Evolutionary conservation across 2,888 invertebrate species (phyloP).

Genomic region (Macrophya annulata): DNA sequence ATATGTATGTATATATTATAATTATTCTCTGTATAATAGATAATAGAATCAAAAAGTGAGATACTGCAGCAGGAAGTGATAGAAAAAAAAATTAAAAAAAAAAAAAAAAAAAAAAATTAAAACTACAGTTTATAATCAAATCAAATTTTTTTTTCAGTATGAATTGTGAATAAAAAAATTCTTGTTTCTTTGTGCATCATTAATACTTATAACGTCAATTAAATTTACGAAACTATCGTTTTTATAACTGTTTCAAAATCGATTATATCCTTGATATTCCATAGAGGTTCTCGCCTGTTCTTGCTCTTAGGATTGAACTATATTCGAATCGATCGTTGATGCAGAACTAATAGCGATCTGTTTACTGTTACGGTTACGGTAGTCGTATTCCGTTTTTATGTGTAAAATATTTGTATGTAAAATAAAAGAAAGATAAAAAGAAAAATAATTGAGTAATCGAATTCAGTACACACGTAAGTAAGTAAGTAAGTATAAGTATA

Average conservation of each 20-base stretch:
- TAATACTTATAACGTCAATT: background rate
- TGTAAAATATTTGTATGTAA: background rate
- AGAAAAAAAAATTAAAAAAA: background rate
- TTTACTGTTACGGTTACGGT: conserved; percentile 19
- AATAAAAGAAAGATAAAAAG: background rate
- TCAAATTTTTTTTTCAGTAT: background rate
- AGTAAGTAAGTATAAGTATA: no score
- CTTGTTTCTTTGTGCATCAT: background rate
- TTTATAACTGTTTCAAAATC: conserved; percentile 1
- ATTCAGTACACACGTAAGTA: background rate
- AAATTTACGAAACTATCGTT: conserved; percentile 7
- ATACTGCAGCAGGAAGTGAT: background rate
- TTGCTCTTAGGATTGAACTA: background rate
- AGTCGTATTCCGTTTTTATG: background rate
- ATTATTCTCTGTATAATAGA: background rate
- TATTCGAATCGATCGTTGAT: conserved; percentile 25
- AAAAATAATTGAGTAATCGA: background rate
- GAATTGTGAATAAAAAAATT: background rate
- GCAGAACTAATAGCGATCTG: conserved; percentile 30
- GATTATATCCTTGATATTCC: background rate
- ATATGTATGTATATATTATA: no score
- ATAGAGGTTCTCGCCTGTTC: background rate
- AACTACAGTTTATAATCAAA: background rate
- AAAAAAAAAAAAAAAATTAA: background rate
- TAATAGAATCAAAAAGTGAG: background rate